These are phyloP conservation scores for Lonchura striata DNA, from an alignment of 2,113 vertebrate species.

Conservation along the genomic window DNA sequence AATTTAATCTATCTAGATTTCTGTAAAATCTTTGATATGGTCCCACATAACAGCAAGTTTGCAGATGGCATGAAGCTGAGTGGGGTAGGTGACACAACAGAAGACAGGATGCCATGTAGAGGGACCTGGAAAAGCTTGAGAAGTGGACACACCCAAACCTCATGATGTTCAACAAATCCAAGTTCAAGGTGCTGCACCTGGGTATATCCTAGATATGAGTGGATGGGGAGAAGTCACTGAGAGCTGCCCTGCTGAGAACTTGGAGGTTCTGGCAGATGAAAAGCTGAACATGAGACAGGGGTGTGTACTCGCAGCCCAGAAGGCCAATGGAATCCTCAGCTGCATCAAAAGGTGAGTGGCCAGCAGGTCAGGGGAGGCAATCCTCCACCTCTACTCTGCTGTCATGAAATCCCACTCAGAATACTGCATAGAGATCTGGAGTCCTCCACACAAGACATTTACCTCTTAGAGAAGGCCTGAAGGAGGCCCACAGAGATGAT, in stretches of 20 bases:
- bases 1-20: not conserved
- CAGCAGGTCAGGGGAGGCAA: not conserved
- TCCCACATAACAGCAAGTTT: not conserved
- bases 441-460: not conserved
- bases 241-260: not conserved
- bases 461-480: not conserved
- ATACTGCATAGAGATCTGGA: not conserved
- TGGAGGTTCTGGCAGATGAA: not conserved
- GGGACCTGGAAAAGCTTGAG: not conserved
- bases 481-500: not conserved
- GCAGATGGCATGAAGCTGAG: not conserved
- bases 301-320: not conserved
- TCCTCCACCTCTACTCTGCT: not conserved
- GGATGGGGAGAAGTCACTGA: not conserved
- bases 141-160: rapidly evolving
- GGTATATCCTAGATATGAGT: not conserved
- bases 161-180: not conserved
- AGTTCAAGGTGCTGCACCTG: not conserved
- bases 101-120: not conserved
- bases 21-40: not conserved
- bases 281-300: not conserved
- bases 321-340: not conserved
- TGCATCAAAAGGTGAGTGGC: not conserved
- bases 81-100: not conserved
- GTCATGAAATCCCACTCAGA: not conserved